phyloP scores from a whole-genome alignment of 64 coral and sea anemone genomes.

The Pocillopora damicornis region DNA sequence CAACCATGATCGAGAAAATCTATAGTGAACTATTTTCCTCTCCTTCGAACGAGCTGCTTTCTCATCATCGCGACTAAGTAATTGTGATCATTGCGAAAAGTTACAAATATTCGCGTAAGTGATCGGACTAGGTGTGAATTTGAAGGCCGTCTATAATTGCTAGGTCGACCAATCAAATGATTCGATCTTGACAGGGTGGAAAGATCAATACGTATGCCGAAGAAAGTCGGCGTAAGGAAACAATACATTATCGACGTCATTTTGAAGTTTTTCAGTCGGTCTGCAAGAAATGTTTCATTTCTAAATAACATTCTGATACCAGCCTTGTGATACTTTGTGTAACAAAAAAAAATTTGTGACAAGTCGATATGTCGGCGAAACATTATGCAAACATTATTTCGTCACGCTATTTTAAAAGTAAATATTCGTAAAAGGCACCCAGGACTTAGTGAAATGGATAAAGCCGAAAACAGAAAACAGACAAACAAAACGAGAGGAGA shows the following conservation, averaged over 20 bases:
- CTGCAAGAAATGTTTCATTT: neutral
- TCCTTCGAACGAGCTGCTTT: neutral
- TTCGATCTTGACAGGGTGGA: neutral
- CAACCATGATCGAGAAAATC: slow-evolving; percentile 19
- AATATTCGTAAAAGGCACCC: neutral
- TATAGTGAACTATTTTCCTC: neutral
- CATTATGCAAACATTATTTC: neutral
- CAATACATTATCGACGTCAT: neutral
- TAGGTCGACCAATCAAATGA: neutral
- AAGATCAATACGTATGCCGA: neutral
- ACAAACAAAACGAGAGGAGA: too few species aligned
- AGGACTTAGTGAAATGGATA: neutral
- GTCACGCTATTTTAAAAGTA: neutral
- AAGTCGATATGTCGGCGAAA: neutral
- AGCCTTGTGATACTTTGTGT: neutral
- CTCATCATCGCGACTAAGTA: neutral
- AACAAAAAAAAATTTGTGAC: neutral
- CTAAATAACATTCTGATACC: neutral
- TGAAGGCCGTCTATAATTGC: too few species aligned
- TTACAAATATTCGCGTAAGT: neutral
- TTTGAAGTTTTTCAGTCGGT: neutral
- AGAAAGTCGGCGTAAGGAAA: neutral
- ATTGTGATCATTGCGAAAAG: neutral
- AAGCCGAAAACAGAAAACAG: neutral
- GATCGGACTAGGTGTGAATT: neutral